Evolutionary conservation across 2,888 invertebrate genomes (phyloP).

Genomic region (Parasteatoda lunata): DNA sequence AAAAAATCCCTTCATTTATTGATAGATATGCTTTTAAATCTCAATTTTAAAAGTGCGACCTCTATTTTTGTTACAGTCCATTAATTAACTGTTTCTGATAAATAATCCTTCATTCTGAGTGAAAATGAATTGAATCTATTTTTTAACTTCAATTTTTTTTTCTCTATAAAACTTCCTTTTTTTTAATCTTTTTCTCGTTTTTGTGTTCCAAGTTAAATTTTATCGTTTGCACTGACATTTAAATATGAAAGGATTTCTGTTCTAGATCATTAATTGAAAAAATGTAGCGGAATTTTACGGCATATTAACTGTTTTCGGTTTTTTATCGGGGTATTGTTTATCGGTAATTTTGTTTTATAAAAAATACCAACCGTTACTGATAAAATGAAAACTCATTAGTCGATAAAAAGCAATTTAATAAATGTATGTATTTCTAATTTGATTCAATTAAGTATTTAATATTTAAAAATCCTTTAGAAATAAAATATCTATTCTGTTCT

Average conservation of each 20-base stretch:
- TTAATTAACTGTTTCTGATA: constrained; percentile 56
- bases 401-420: too few relatives aligned
- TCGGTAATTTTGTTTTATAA: background rate
- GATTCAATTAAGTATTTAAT: too few relatives aligned
- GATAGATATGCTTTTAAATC: constrained; percentile 61
- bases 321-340: background rate
- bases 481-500: too few relatives aligned
- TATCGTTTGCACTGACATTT: constrained; percentile 27
- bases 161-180: constrained; percentile 26
- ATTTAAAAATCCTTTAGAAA: too few relatives aligned
- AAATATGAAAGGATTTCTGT: constrained; percentile 21
- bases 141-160: constrained; percentile 29
- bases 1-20: constrained; percentile 5
- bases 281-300: background rate
- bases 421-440: too few relatives aligned
- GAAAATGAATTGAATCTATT: constrained; percentile 7
- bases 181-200: constrained; percentile 18
- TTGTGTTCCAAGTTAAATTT: constrained; percentile 21
- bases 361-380: too few relatives aligned
- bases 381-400: too few relatives aligned
- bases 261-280: background rate
- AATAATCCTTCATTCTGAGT: constrained; percentile 32
- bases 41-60: constrained; percentile 53
- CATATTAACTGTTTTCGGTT: background rate
- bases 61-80: constrained; percentile 51